A percentile compares a stretch with the other conserved stretches of the same genome.
These are phyloP conservation scores for Euzetes globulus DNA, from an alignment of 2,888 invertebrate genomes.

Conservation along the genomic window DNA sequence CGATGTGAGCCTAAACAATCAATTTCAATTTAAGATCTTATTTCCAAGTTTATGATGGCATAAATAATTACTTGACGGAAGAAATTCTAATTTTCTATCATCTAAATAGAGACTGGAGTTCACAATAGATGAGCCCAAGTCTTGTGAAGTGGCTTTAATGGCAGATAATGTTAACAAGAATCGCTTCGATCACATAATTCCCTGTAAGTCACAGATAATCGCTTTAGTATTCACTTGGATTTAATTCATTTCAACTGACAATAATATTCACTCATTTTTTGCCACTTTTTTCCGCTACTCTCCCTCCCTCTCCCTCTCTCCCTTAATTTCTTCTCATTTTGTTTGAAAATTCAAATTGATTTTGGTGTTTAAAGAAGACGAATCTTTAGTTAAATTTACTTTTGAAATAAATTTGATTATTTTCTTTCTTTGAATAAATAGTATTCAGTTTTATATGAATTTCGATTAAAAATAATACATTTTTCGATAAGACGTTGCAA, in stretches of 20 bases:
- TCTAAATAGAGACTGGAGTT: slow-evolving; percentile 64
- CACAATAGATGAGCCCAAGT: slow-evolving; percentile 60
- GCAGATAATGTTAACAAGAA: slow-evolving; percentile 76
- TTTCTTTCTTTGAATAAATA: too few relatives aligned
- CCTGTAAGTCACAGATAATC: slow-evolving; percentile 51
- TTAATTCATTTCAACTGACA: neutral
- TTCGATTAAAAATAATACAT: too few relatives aligned
- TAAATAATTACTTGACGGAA: neutral
- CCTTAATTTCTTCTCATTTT: too few relatives aligned
- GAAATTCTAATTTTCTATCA: slow-evolving; percentile 42
- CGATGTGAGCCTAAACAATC: slow-evolving; percentile 56
- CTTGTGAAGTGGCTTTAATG: slow-evolving; percentile 68
- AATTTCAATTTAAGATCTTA: neutral
- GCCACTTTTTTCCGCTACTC: neutral
- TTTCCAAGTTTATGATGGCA: neutral
- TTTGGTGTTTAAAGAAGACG: too few relatives aligned
- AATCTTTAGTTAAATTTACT: too few relatives aligned
- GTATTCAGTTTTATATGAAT: too few relatives aligned
- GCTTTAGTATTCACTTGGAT: neutral
- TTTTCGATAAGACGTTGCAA: too few relatives aligned
- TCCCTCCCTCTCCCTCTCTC: neutral
- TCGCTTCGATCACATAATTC: slow-evolving; percentile 67
- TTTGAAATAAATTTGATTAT: too few relatives aligned
- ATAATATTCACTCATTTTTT: neutral
- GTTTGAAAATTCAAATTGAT: too few relatives aligned